Base-by-base conservation (phyloP, 2,888 invertebrate species). In the Epiperipatus broadwayi region DNA sequence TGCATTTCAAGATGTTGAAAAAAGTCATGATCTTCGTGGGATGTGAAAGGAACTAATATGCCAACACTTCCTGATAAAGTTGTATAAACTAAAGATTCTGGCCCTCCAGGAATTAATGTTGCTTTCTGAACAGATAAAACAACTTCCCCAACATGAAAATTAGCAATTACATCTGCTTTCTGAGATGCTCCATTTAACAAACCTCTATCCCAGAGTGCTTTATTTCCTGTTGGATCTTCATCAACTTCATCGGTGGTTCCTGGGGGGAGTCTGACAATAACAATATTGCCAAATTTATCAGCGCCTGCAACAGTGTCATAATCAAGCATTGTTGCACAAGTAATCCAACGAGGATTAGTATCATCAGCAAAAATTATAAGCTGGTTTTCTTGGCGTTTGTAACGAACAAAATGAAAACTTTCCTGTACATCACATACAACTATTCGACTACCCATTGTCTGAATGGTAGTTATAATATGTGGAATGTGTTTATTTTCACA, bases 1-100 rank as follows among this genome's bases (percentile, higher is more conserved):
- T 99, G 93, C 95, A 99, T 97, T 61, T 97, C 97, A 45, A 97
- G 65, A 63, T 95, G 91, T 56, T 95, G 93, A 66, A 97, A 97
- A 60, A 97, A 95, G 57, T 97, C 97, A 51, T 89, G 91, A 60
- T 97, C 95, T 47, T 60, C 91, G 50, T 85, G 75, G 14, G 85
- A 84, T 0, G 87, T 85, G 54, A 93, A 91, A 0, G 91, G 87
- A 15, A 91, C 78, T 27, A 93, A 66, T 5, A 87, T 85, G 1
- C 91, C 91, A 0, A 93, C 78, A 0, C 84, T 52, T 3, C 93
- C 97, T 43, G 89, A 84, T 10, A 97, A 58, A 0, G 95, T 93
- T 0, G 93, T 84, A 57, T 99, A 99, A 2, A 99, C 76, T 3
- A 97, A 66, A 1, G 87, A 85, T 59, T 97, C 97, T 1, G 84